Evolutionary conservation across 2,797 vertebrate species (phyloP), one percentile per base, ranked within the genome.

Genomic region (Eidolon dupreanum): DNA sequence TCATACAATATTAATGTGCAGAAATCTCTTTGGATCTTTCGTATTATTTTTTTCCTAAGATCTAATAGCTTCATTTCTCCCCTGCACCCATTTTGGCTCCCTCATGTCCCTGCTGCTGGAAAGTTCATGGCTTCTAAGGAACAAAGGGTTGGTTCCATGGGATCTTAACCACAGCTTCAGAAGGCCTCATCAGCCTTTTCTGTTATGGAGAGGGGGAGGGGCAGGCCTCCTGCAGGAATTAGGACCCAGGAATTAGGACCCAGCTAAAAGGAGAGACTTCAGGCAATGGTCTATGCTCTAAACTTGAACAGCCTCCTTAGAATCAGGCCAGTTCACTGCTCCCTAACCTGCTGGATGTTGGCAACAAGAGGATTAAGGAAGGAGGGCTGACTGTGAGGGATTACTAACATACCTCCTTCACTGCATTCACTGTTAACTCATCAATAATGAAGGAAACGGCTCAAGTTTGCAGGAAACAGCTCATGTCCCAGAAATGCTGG

Each of bases 361-460:
- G 57, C 43, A 82, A 70, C 71, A 57, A 85, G 57, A 55, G 57
- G 59, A 87, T 83, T 65, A 75, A 90, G 10, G 90, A 36, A 12
- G 89, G 49, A 66, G 86, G 81, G 53, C 16, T 93, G 63, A 28
- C 75, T 63, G n/a, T n/a, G 75, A 95, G 41, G 75, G 75, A n/a
- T 84, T 79, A 83, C 43, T 10, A 46, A 63, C 74, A 46, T 0
- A 0, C 6, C 26, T 17, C 28, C 31, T 49, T 85, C 22, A 4
- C 59, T 41, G 74, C 12, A 33, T 63, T 78, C 46, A n/a, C 74
- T 49, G 68, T 61, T 33, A 75, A 83, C 2, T 53, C 61, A 83
- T 81, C 61, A 59, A 16, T 59, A 77, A 79, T 38, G 53, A 28
- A 24, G 49, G 49, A 49, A 49, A 49, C 13, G 4, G 46, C 81